Conservation (phyloP, 2,888 invertebrate species). For the Diadegma fenestrale region DNA sequence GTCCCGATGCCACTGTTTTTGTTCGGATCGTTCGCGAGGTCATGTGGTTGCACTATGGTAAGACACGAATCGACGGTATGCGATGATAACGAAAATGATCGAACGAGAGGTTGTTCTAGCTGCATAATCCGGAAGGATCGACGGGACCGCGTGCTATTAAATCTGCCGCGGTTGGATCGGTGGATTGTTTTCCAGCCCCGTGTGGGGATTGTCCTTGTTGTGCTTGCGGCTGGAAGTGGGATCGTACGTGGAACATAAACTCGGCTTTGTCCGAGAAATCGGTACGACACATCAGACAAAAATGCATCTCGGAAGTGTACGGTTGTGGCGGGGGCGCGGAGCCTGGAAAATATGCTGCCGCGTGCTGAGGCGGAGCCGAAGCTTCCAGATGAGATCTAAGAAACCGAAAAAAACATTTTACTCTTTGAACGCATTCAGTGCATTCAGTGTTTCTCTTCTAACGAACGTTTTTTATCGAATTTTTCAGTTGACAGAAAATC, state of each 20-base stretch:
- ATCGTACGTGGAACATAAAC: slow-evolving; percentile 90
- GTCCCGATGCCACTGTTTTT: slow-evolving; percentile 33
- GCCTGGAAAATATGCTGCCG: slow-evolving; percentile 83
- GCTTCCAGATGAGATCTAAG: slow-evolving; percentile 81
- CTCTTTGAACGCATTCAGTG: not conserved
- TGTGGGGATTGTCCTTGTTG: slow-evolving; percentile 76
- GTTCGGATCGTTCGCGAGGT: slow-evolving; percentile 64
- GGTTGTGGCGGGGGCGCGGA: slow-evolving; percentile 82
- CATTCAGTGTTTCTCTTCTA: not conserved
- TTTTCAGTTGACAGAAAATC: no score
- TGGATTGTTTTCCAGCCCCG: slow-evolving; percentile 77
- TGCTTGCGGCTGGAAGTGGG: slow-evolving; percentile 87
- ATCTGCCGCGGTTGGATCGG: slow-evolving; percentile 82
- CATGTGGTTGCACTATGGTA: slow-evolving; percentile 80
- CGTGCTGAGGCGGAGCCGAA: slow-evolving; percentile 82
- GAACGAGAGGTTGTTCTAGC: slow-evolving; percentile 77
- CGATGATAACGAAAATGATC: slow-evolving; percentile 73
- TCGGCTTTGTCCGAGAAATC: slow-evolving; percentile 89
- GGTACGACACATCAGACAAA: slow-evolving; percentile 89
- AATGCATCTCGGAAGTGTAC: slow-evolving; percentile 83
- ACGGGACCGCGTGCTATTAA: slow-evolving; percentile 83
- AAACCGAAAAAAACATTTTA: slow-evolving; percentile 23
- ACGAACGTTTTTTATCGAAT: no score
- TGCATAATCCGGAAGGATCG: slow-evolving; percentile 83
- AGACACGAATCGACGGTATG: slow-evolving; percentile 81